These are phyloP conservation scores for Malurus melanocephalus DNA, from an alignment of 2,113 vertebrate genomes.

Conservation along the genomic window DNA sequence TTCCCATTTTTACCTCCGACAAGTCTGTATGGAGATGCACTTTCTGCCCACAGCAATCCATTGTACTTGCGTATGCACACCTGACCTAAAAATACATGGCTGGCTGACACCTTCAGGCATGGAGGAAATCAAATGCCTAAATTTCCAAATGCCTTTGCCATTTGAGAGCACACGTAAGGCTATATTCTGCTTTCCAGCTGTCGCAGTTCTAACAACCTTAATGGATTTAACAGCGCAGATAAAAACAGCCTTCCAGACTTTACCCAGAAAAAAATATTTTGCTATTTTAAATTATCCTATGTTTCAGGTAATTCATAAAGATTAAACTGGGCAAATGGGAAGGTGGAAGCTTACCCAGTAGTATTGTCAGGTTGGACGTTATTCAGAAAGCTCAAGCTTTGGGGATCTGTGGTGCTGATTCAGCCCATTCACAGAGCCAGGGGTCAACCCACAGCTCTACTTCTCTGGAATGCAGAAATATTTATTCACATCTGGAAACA, in stretches of 20 bases:
- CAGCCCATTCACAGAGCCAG: conserved; percentile 40
- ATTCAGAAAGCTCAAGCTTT: conserved; percentile 42
- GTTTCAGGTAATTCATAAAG: conserved; percentile 41
- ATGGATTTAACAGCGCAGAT: conserved; percentile 34
- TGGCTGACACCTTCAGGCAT: neutral
- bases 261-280: neutral
- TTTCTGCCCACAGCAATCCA: neutral
- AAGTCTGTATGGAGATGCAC: neutral
- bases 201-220: neutral
- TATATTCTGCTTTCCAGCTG: conserved; percentile 39
- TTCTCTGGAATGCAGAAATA: conserved; percentile 59
- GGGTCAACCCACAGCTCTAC: conserved; percentile 54
- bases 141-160: conserved; percentile 25
- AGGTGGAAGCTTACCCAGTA: conserved; percentile 33
- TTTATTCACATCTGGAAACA: conserved; percentile 53
- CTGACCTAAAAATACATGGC: conserved; percentile 12
- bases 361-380: neutral
- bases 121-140: conserved; percentile 21
- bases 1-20: neutral
- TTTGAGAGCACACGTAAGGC: neutral
- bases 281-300: conserved; percentile 9
- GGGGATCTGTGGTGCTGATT: conserved; percentile 50
- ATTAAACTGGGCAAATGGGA: conserved; percentile 42
- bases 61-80: neutral
- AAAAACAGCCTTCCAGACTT: neutral